phyloP scores from a whole-genome alignment of 1,140 invertebrate species.

The Steinernema khuongi region DNA sequence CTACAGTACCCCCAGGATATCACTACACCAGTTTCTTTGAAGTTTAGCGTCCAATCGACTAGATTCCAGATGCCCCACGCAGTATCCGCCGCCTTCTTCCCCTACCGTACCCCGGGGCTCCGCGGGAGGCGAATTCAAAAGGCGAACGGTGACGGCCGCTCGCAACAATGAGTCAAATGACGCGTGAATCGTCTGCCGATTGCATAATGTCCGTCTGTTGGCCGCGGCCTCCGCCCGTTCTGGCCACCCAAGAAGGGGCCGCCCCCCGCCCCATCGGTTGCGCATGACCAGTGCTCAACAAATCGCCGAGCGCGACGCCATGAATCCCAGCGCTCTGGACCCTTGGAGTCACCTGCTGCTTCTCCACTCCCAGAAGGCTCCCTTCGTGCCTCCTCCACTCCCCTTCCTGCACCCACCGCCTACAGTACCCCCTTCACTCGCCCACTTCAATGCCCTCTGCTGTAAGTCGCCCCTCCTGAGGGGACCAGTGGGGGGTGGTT shows the following conservation, averaged over 20 bases:
- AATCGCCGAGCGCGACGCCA: background rate
- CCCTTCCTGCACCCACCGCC: slow-evolving; percentile 4
- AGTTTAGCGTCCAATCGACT: too few relatives aligned
- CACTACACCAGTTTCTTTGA: too few relatives aligned
- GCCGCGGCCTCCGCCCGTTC: background rate
- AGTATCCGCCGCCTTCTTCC: background rate
- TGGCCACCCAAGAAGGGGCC: background rate
- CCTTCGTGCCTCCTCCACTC: background rate
- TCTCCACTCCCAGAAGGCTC: background rate
- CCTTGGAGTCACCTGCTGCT: background rate
- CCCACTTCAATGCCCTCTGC: slow-evolving; percentile 5
- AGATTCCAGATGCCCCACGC: too few relatives aligned
- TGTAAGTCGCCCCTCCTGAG: background rate
- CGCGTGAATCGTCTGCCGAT: slow-evolving; percentile 1
- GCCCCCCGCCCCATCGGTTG: slow-evolving; percentile 5
- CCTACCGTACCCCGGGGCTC: background rate
- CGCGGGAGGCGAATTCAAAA: background rate
- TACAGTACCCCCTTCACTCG: background rate
- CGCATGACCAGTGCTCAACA: slow-evolving; percentile 7
- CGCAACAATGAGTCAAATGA: slow-evolving; percentile 3
- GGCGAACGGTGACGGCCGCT: background rate
- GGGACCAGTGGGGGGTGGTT: too few relatives aligned
- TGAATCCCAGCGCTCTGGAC: background rate
- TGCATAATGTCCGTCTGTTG: slow-evolving; percentile 9
- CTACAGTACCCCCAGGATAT: too few relatives aligned